phyloP scores from a whole-genome alignment of 2,888 invertebrate genomes.

The Eupithecia vulgata region DNA sequence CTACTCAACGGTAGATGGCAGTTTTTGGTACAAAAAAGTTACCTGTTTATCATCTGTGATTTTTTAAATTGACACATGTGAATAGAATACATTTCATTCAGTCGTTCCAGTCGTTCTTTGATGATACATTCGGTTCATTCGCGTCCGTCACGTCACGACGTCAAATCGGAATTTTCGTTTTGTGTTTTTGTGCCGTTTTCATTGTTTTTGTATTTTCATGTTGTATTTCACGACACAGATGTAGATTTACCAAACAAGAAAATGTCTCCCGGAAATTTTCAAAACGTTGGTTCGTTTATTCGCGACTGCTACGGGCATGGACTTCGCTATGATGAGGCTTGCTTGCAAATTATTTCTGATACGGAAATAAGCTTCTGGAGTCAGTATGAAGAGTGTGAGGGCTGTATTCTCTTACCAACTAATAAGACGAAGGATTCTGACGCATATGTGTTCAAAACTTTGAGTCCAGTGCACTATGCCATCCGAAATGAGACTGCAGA shows the following conservation, averaged over 20 bases:
- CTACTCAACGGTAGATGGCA: slow-evolving; percentile 24
- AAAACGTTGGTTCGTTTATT: slow-evolving; percentile 72
- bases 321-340: slow-evolving; percentile 74
- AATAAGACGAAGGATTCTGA: slow-evolving; percentile 51
- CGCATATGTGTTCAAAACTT: slow-evolving; percentile 61
- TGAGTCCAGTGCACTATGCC: slow-evolving; percentile 67
- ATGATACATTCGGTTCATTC: slow-evolving; percentile 43
- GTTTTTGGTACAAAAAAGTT: not conserved
- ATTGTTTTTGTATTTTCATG: slow-evolving; percentile 49
- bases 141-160: slow-evolving; percentile 48
- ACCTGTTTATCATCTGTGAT: not conserved
- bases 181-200: slow-evolving; percentile 33
- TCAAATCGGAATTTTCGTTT: slow-evolving; percentile 33
- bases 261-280: slow-evolving; percentile 68
- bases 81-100: slow-evolving; percentile 17
- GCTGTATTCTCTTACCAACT: slow-evolving; percentile 63
- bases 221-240: slow-evolving; percentile 50
- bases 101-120: slow-evolving; percentile 15
- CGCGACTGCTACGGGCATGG: slow-evolving; percentile 65
- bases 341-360: slow-evolving; percentile 70
- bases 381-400: slow-evolving; percentile 77
- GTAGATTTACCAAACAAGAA: slow-evolving; percentile 51
- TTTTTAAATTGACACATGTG: not conserved
- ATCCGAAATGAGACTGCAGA: slow-evolving; percentile 57
- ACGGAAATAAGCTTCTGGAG: slow-evolving; percentile 68